Percentiles rank a stretch among this genome's conserved stretches.
phyloP scores from a whole-genome alignment of 2,797 vertebrate species.

The Hipposideros larvatus region DNA sequence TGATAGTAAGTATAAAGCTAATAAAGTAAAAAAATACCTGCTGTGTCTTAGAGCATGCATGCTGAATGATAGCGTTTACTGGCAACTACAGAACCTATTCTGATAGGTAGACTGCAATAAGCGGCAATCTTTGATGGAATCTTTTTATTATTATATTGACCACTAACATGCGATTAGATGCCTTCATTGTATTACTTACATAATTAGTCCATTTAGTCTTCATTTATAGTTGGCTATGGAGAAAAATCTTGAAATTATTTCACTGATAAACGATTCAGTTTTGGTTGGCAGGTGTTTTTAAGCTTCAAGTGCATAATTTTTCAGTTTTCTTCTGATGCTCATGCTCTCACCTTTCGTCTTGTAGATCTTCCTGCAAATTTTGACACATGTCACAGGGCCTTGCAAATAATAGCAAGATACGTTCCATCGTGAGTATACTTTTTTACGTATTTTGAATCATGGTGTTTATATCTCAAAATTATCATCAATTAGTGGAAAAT shows the following conservation, averaged over 20 bases:
- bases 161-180: background rate
- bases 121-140: background rate
- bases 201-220: background rate
- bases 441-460: constrained; percentile 38
- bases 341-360: constrained; percentile 53
- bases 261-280: background rate
- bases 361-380: constrained; percentile 93
- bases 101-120: background rate
- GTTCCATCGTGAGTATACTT: constrained; percentile 96
- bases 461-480: constrained; percentile 31
- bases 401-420: constrained; percentile 95
- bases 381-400: constrained; percentile 93
- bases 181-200: background rate
- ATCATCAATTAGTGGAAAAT: background rate
- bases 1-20: constrained; percentile 91
- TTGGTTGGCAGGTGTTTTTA: constrained; percentile 13
- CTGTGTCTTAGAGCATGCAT: background rate
- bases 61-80: background rate
- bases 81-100: background rate
- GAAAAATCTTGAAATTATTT: constrained; percentile 51
- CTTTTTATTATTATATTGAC: background rate
- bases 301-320: background rate
- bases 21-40: background rate
- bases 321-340: constrained; percentile 28
- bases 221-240: background rate